Conservation (phyloP, 1,140 invertebrate species). For the Coenobita brevimanus region DNA sequence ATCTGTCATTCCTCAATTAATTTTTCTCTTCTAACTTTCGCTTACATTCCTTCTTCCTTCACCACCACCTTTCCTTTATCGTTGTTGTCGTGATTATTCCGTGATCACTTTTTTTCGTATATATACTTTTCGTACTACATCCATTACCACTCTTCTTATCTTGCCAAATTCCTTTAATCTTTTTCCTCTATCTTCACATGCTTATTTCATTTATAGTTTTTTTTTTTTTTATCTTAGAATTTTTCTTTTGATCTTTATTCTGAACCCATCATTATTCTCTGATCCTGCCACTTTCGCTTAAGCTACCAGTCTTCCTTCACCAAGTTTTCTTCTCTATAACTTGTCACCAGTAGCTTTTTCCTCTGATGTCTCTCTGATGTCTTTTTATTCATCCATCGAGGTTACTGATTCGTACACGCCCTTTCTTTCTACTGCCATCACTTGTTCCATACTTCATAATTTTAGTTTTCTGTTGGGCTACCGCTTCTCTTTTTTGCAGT, state of each 20-base stretch:
- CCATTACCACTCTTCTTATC: constrained; percentile 1
- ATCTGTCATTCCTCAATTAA: no score
- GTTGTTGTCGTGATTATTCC: not conserved
- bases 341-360: no score
- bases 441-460: not conserved
- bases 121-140: not conserved
- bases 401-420: no score
- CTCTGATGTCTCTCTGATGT: no score
- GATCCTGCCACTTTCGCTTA: no score
- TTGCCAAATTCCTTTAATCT: not conserved
- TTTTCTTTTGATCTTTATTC: not conserved
- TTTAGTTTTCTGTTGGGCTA: not conserved
- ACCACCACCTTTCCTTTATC: not conserved
- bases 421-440: not conserved
- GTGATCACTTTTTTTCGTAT: not conserved
- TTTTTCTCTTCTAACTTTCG: no score
- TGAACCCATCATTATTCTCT: no score
- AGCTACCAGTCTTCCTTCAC: not conserved
- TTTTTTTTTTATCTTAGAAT: not conserved
- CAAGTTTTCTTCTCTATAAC: no score
- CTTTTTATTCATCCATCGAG: no score
- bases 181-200: not conserved
- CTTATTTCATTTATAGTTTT: not conserved
- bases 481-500: not conserved
- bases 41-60: no score